A percentile compares a stretch with the other conserved stretches of the same genome.
phyloP scores from a whole-genome alignment of 2,888 invertebrate species.

The Eutolmus rufibarbis region DNA sequence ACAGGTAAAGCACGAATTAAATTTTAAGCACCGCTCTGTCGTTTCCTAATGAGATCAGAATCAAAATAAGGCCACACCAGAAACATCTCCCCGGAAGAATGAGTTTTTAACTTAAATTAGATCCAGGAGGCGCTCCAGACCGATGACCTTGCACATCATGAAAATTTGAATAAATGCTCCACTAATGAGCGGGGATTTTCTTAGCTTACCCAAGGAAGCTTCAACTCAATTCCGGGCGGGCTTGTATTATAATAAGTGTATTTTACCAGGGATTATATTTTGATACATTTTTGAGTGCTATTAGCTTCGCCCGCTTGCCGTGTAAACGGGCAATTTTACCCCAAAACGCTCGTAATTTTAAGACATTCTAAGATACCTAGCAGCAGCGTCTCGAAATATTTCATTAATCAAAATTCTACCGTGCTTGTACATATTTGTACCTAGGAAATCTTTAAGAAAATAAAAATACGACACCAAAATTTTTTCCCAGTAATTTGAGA shows the following conservation, averaged over 20 bases:
- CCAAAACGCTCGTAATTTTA: not conserved
- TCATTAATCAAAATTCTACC: not conserved
- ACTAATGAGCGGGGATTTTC: slow-evolving; percentile 13
- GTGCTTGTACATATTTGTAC: not conserved
- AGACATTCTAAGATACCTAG: not conserved
- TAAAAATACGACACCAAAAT: not conserved
- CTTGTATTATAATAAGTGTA: slow-evolving; percentile 19
- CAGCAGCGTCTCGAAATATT: not conserved
- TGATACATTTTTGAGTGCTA: not conserved
- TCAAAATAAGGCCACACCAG: not conserved
- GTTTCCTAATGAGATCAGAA: not conserved
- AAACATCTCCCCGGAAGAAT: not conserved
- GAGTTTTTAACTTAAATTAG: not conserved
- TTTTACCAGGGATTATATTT: slow-evolving; percentile 2
- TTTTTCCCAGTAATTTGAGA: not conserved
- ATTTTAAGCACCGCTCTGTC: not conserved
- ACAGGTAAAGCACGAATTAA: not conserved
- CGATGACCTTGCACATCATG: not conserved
- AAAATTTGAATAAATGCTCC: slow-evolving; percentile 14
- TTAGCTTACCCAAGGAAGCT: not conserved
- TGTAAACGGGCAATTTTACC: not conserved
- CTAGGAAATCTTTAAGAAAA: not conserved
- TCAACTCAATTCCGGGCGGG: not conserved
- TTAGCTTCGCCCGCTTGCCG: not conserved
- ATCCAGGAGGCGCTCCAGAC: not conserved